Evolutionary conservation across 2,113 vertebrate species (phyloP), one percentile per base, ranked within the genome.

Genomic region (Melozone crissalis): DNA sequence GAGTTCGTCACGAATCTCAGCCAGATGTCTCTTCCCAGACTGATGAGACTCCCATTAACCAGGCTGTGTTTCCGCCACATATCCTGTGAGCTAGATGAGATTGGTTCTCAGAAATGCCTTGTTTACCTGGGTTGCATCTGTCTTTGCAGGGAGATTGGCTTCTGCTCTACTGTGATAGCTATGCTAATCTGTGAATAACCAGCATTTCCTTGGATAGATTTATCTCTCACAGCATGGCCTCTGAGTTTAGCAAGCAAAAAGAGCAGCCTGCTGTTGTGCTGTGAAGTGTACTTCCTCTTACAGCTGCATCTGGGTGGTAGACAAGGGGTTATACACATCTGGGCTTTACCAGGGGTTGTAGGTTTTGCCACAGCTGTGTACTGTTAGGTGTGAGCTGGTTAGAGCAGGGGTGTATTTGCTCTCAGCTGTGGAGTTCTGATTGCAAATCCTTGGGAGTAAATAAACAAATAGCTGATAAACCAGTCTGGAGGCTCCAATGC

Each of bases 1-100:
- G 74, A 89, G 35, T 89, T 89, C 92, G 91, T 94, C 94, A 77
- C 80, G 52, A 61, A 62, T 85, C 80, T 85, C 37, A 15, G 75
- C 66, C 91, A 96, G 73, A 81, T 93, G 55, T 55, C 30, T 84
- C 73, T 84, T 79, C 33, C 57, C 0, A 0, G 46, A 52, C 68
- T 71, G 19, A 22, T 9, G 80, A 77, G 75, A 37, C 89, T 94
- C 61, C 9, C 49, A 10, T 85, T 80, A 93, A 84, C 73, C 30
- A 39, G 49, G 24, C 61, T 83, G 69, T 83, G 41, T 28, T 93
- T 86, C 55, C 2, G 2, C 58, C 47, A n/a, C 41, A 8, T n/a
- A 58, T 23, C 63, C 65, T 52, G 35, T n/a, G 59, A 89, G 78
- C 30, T 73, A 10, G 55, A 43, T 69, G 79, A 93, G 66, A 33